A percentile compares a stretch with the other conserved stretches of the same genome.
Evolutionary conservation across 2,797 vertebrate genomes (phyloP).

Genomic region (Anomalospiza imberbis): DNA sequence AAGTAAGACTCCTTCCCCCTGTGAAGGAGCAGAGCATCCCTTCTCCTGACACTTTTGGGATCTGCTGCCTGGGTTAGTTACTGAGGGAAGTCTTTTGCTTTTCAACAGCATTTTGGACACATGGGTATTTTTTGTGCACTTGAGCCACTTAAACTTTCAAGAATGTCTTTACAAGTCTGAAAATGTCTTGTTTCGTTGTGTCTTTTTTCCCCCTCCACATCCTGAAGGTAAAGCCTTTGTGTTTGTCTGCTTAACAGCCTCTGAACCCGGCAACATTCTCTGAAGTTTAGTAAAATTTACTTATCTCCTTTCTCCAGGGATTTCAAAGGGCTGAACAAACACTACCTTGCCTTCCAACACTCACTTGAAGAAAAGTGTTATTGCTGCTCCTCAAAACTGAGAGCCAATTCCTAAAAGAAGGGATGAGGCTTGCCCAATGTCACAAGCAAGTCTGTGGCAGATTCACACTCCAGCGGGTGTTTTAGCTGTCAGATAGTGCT

Average conservation of each 20-base stretch:
- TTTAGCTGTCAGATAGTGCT: neutral
- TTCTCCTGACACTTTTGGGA: conserved; percentile 23
- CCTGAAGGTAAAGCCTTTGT: neutral
- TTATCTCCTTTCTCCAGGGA: neutral
- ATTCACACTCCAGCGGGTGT: neutral
- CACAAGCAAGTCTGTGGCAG: neutral
- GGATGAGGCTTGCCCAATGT: neutral
- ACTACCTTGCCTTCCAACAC: neutral
- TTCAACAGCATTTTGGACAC: neutral
- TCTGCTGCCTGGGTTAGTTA: neutral
- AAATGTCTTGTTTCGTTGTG: neutral
- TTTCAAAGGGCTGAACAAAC: neutral
- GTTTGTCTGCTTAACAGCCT: neutral
- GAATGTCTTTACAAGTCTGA: neutral
- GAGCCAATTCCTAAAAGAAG: neutral
- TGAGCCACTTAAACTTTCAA: neutral
- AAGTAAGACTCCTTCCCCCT: conserved; percentile 52
- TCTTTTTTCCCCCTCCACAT: rapidly evolving
- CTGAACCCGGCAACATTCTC: neutral
- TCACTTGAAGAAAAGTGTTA: neutral
- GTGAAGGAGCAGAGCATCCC: neutral
- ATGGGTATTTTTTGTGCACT: neutral
- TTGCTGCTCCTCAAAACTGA: neutral
- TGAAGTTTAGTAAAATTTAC: neutral
- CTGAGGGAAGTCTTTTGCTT: neutral